Percentiles rank a stretch among this genome's conserved stretches.
phyloP scores from a whole-genome alignment of 2,888 invertebrate genomes.

The Campoplex nolae region DNA sequence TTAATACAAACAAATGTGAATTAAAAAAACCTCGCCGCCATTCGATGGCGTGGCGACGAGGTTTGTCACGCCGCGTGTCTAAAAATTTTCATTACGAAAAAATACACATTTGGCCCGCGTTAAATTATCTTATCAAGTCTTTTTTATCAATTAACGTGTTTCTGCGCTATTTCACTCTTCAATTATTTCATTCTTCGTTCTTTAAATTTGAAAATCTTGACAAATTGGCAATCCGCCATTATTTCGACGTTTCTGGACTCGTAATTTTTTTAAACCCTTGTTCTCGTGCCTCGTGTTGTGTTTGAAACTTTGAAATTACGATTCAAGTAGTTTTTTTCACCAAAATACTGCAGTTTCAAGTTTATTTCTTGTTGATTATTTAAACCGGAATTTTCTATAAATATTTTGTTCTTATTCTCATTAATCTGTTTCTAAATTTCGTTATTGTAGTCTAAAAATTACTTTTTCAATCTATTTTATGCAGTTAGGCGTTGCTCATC shows the following conservation, averaged over 20 bases:
- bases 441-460: neutral
- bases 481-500: neutral
- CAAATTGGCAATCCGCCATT: constrained; percentile 19
- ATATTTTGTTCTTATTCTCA: neutral
- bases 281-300: constrained; percentile 15
- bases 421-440: neutral
- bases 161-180: neutral
- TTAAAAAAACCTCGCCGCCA: constrained; percentile 9
- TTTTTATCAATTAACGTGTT: neutral
- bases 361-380: neutral
- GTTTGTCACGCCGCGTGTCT: constrained; percentile 36
- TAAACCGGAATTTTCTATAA: neutral
- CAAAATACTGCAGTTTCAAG: neutral
- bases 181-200: neutral
- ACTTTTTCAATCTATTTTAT: neutral
- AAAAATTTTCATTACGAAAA: neutral
- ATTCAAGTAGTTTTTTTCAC: neutral
- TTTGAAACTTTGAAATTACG: neutral
- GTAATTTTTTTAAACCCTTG: neutral
- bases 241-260: constrained; percentile 21
- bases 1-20: neutral
- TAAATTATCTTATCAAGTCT: neutral
- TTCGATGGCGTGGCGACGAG: constrained; percentile 44
- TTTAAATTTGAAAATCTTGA: too few relatives aligned
- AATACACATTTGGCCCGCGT: neutral